Base-by-base conservation (phyloP, 2,888 invertebrate species). In the Diarsia mendica region DNA sequence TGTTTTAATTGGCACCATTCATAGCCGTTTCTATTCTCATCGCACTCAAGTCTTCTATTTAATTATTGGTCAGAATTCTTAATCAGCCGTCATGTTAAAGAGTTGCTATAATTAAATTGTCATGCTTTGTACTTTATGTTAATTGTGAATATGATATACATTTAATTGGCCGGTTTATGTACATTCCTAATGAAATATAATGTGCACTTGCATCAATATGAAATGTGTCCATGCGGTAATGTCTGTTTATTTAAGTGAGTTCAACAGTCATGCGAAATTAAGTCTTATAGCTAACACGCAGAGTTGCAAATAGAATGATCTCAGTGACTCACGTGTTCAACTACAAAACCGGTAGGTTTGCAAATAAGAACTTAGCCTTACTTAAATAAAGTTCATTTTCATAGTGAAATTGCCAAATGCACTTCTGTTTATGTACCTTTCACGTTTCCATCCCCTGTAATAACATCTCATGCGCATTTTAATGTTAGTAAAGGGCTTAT, bases 361-460 rank as follows among this genome's bases (percentile, higher is more conserved):
- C 1, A 15, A 80, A 70, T 44, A 58, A 60, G 3, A 44, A 65
- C 67, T 60, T 2, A 11, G 9, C 0, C 0, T 11, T 33, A 33
- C 4, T 3, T 4, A 4, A 60, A 10, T 3, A 11, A 0, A n/a
- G 48, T 67, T 61, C 3, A 80, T n/a, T 33, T 8, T 76, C 1
- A 10, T 2, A 48, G 0, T 23, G 1, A 0, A 46, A n/a, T 65
- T 48, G 1, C 3, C 23, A 10, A 66, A 58, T 70, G 18, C 51
- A 66, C 60, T 72, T 76, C 55, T 82, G 67, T 70, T 80, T 84
- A 81, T 82, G 44, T 81, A 84, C 64, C 61, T 72, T 83, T 81
- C 72, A 73, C 67, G 72, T n/a, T 71, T 68, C 23, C 77, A 80
- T 72, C 81, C 85, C 82, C 60, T 51, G 63, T 80, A 72, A 67